phyloP scores from a whole-genome alignment of 1,140 invertebrate species.

The Cherax quadricarinatus region DNA sequence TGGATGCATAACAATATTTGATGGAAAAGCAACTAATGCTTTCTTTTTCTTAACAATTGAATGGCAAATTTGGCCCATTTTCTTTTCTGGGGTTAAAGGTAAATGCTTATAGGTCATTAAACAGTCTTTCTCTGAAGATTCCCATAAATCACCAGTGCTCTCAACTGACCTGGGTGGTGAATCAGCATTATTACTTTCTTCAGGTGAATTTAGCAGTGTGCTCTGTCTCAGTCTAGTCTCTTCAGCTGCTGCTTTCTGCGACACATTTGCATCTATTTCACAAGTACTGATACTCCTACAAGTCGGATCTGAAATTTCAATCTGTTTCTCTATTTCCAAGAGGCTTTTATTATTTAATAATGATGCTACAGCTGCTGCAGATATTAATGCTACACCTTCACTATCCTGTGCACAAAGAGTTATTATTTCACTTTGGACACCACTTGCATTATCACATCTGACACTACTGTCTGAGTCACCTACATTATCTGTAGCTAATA shows the following conservation, averaged over 20 bases:
- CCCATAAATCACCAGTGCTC: background rate
- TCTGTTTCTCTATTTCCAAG: conserved; percentile 8
- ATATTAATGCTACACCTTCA: background rate
- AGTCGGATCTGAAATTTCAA: background rate
- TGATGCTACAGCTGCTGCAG: background rate
- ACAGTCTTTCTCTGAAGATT: conserved; percentile 15
- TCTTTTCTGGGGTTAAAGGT: conserved; percentile 44
- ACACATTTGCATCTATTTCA: background rate
- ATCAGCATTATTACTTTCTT: background rate
- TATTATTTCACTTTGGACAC: background rate
- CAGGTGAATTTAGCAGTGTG: background rate
- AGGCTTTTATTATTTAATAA: background rate
- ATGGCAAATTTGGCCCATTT: conserved; percentile 50
- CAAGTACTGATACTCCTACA: background rate
- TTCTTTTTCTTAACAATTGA: conserved; percentile 49
- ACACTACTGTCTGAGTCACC: background rate
- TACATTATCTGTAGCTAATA: no score
- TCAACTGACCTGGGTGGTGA: conserved; percentile 4
- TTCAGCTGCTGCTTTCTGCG: background rate
- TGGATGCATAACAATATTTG: background rate
- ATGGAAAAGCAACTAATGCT: conserved; percentile 53
- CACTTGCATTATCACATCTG: background rate
- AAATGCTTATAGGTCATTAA: conserved; percentile 32
- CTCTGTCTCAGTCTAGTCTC: background rate
- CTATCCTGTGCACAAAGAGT: conserved; percentile 6